Conservation (phyloP, 2,888 invertebrate genomes). For the Drosophila eohydei region DNA sequence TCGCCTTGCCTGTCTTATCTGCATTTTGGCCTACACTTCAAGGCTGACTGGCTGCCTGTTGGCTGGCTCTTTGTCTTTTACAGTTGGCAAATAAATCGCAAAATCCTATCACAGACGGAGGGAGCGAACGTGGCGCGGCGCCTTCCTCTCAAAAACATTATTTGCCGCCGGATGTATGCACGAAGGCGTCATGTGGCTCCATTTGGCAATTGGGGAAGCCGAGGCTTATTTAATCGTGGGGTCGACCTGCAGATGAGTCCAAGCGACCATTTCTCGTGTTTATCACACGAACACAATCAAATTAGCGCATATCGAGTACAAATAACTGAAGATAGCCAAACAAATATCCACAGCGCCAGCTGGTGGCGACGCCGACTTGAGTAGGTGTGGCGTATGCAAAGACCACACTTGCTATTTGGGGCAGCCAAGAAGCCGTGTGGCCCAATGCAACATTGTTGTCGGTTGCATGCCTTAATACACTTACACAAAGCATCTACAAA, state of each 20-base stretch:
- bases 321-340: conserved; percentile 74
- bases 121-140: neutral
- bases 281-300: conserved; percentile 80
- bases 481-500: neutral
- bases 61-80: conserved; percentile 70
- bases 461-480: conserved; percentile 26
- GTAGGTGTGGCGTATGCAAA: conserved; percentile 9
- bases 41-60: conserved; percentile 34
- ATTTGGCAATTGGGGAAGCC: conserved; percentile 36
- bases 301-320: conserved; percentile 81
- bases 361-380: conserved; percentile 3
- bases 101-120: conserved; percentile 68
- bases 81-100: conserved; percentile 78
- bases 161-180: conserved; percentile 77
- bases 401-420: conserved; percentile 22
- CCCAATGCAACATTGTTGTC: conserved; percentile 49
- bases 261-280: conserved; percentile 44
- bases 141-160: conserved; percentile 53
- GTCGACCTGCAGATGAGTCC: conserved; percentile 44
- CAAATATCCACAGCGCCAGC: conserved; percentile 50
- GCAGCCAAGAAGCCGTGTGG: conserved; percentile 41
- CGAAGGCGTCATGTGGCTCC: conserved; percentile 56
- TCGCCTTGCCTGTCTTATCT: conserved; percentile 58
- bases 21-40: conserved; percentile 60
- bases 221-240: conserved; percentile 45